phyloP scores from a whole-genome alignment of 2,888 invertebrate genomes.

The Flexamia atlantica region DNA sequence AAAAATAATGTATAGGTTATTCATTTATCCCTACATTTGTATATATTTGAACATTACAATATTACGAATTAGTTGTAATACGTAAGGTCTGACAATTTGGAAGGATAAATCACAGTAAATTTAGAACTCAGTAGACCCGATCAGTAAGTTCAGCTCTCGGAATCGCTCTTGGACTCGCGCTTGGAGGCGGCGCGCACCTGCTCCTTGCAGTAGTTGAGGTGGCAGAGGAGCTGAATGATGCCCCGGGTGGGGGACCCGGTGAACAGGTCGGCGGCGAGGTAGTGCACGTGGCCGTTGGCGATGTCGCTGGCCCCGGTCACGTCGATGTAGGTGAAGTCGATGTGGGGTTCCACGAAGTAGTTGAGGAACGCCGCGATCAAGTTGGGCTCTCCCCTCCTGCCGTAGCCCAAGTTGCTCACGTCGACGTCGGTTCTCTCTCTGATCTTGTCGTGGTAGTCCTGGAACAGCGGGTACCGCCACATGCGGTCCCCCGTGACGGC shows the following conservation, averaged over 20 bases:
- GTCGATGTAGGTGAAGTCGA: conserved; percentile 67
- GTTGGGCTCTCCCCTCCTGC: conserved; percentile 66
- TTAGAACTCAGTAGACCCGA: neutral
- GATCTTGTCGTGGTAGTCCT: conserved; percentile 78
- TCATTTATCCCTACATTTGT: too few species aligned
- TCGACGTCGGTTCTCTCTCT: conserved; percentile 69
- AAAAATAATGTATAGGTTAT: too few species aligned
- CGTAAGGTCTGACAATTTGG: too few species aligned
- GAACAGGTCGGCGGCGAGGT: conserved; percentile 71
- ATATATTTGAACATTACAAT: too few species aligned
- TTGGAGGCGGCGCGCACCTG: conserved; percentile 31
- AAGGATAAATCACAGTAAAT: too few species aligned
- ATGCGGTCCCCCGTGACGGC: conserved; percentile 81
- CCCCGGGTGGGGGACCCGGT: conserved; percentile 30
- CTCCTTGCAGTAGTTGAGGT: conserved; percentile 55
- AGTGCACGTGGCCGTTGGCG: conserved; percentile 73
- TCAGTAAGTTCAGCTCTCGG: conserved; percentile 6
- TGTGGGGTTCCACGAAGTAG: conserved; percentile 62
- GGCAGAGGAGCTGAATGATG: conserved; percentile 42
- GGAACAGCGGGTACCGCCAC: conserved; percentile 85
- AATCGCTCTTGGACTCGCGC: conserved; percentile 20
- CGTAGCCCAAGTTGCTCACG: conserved; percentile 63
- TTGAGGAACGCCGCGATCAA: conserved; percentile 66
- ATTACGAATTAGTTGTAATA: too few species aligned
- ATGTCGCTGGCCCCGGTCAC: conserved; percentile 64